Conservation (phyloP, 2,113 vertebrate genomes). For the Mirounga angustirostris region DNA sequence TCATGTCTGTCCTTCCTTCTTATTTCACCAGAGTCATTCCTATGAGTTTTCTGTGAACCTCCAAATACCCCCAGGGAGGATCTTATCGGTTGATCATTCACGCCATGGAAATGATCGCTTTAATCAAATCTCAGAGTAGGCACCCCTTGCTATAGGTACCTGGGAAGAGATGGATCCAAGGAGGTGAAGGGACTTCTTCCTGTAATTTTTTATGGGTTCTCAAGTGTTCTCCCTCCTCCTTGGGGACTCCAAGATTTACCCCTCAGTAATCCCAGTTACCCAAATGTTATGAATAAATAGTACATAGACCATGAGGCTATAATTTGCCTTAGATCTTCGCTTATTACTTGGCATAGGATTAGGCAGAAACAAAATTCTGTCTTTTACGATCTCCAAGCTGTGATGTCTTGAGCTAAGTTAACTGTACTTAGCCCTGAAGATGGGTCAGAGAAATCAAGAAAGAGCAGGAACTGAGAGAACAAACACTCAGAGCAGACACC, state of each 20-base stretch:
- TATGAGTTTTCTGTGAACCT: not conserved
- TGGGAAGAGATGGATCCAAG: not conserved
- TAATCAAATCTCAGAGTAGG: not conserved
- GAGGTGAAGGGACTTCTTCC: not conserved
- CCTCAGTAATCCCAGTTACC: not conserved
- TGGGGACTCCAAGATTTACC: not conserved
- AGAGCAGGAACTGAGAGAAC: constrained; percentile 79
- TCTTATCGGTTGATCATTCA: not conserved
- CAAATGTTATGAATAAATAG: constrained; percentile 59
- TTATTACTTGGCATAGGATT: constrained; percentile 9
- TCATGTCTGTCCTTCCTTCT: not conserved
- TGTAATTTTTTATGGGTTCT: not conserved
- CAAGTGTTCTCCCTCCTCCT: not conserved
- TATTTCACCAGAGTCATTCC: not conserved
- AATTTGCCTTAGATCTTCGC: constrained; percentile 55
- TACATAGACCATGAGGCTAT: constrained; percentile 22
- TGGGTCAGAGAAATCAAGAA: constrained; percentile 66
- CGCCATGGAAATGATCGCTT: not conserved
- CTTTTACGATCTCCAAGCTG: constrained; percentile 67
- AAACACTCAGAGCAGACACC: constrained; percentile 71
- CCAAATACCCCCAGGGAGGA: not conserved
- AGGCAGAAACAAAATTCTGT: constrained; percentile 72
- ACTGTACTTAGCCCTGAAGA: constrained; percentile 69
- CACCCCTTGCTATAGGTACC: rapidly evolving
- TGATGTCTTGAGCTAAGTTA: constrained; percentile 54